phyloP scores from a whole-genome alignment of 2,888 invertebrate genomes.

The Nomada goodeniana region DNA sequence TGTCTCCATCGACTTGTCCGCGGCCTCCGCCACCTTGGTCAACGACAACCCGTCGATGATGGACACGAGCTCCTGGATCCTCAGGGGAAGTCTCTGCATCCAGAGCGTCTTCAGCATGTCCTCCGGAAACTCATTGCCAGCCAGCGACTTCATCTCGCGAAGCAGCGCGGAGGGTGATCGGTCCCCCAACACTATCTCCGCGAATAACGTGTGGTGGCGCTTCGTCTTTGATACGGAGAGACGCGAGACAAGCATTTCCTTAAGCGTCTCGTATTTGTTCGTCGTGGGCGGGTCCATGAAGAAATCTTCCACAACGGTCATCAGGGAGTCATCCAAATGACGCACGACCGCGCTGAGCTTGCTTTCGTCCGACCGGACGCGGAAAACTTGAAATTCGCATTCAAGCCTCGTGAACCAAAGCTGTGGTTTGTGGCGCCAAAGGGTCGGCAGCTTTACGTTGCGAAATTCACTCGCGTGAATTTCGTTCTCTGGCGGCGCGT shows the following conservation, averaged over 20 bases:
- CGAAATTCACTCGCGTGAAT: background rate
- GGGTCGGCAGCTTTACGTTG: background rate
- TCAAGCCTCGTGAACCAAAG: background rate
- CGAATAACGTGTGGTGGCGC: too few relatives aligned
- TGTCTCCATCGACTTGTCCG: too few relatives aligned
- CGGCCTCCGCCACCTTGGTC: too few relatives aligned
- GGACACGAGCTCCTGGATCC: background rate
- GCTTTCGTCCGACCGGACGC: background rate
- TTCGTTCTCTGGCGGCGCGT: too few relatives aligned
- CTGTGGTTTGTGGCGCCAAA: background rate
- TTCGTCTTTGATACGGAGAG: too few relatives aligned
- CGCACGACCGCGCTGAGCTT: background rate
- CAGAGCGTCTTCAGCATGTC: background rate
- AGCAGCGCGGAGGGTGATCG: background rate
- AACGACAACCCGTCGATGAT: background rate
- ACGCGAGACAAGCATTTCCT: too few relatives aligned
- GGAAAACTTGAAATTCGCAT: background rate
- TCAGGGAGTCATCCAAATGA: background rate
- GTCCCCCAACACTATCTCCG: too few relatives aligned
- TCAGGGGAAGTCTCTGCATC: background rate
- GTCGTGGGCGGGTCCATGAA: background rate
- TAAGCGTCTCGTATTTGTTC: background rate
- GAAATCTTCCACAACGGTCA: background rate
- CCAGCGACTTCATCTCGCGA: background rate
- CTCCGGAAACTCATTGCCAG: background rate